Conservation (phyloP, 92 coral and sea anemone genomes). For the Phymanthus crucifer region DNA sequence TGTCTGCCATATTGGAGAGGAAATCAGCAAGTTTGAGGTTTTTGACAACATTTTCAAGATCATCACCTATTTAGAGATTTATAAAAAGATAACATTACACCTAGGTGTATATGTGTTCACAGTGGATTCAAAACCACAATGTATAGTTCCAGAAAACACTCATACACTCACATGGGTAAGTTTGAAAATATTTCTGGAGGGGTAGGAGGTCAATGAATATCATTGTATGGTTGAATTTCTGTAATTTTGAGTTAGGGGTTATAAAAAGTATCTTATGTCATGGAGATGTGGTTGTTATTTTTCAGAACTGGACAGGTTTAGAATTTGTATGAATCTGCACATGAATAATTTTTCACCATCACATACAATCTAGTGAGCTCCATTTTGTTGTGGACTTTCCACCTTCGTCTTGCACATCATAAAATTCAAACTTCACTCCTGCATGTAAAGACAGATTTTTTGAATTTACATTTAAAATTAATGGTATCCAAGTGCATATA, state of each 20-base stretch:
- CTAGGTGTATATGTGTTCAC: too few relatives aligned
- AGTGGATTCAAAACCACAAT: slow-evolving; percentile 4
- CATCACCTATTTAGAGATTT: too few relatives aligned
- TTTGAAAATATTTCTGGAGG: slow-evolving; percentile 4
- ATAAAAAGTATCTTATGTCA: not conserved
- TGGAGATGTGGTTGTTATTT: not conserved
- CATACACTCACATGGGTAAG: not conserved
- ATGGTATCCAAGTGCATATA: slow-evolving; percentile 6
- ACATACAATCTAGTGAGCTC: slow-evolving; percentile 16
- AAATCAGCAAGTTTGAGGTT: too few relatives aligned
- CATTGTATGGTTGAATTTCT: slow-evolving; percentile 1
- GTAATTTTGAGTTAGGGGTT: not conserved
- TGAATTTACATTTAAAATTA: not conserved
- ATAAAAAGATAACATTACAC: too few relatives aligned
- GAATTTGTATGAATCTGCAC: slow-evolving; percentile 1
- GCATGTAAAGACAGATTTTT: not conserved
- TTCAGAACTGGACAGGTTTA: not conserved
- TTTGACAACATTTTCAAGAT: too few relatives aligned
- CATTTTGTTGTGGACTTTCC: slow-evolving; percentile 21
- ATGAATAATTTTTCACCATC: not conserved
- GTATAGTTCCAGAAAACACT: slow-evolving; percentile 7
- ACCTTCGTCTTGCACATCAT: slow-evolving; percentile 22
- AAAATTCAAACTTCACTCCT: slow-evolving; percentile 7
- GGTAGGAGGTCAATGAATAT: not conserved
- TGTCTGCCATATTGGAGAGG: too few relatives aligned